These are phyloP conservation scores for Caracal caracal DNA, from an alignment of 2,113 vertebrate species.

Conservation along the genomic window DNA sequence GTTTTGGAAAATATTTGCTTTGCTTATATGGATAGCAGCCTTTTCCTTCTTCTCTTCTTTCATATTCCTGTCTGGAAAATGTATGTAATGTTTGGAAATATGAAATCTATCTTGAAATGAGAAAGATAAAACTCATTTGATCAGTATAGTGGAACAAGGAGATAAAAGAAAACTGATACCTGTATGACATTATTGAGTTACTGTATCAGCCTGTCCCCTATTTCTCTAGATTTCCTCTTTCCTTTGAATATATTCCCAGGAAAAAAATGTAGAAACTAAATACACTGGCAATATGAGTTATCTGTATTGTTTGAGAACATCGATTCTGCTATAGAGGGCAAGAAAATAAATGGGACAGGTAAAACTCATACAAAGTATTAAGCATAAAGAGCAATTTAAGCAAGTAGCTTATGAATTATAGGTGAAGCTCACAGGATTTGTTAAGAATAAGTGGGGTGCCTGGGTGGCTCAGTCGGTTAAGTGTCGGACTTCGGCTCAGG, in stretches of 20 bases:
- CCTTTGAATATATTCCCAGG: not conserved
- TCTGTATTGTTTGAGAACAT: not conserved
- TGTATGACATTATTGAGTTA: not conserved
- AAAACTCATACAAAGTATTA: not conserved
- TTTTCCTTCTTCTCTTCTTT: not conserved
- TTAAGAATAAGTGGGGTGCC: not conserved
- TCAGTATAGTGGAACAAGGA: not conserved
- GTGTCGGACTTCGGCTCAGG: too few species aligned
- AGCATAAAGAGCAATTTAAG: not conserved
- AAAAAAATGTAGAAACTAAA: not conserved
- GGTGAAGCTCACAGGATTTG: not conserved
- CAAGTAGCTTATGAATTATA: not conserved
- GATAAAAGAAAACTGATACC: not conserved
- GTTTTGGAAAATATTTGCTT: conserved; percentile 4
- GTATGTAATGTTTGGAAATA: not conserved
- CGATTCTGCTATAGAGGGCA: not conserved
- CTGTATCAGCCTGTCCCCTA: not conserved
- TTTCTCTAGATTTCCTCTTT: conserved; percentile 5
- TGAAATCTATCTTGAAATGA: not conserved
- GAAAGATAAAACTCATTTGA: not conserved
- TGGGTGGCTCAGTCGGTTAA: too few species aligned
- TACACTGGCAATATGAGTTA: not conserved
- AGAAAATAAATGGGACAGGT: not conserved
- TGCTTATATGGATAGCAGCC: not conserved
- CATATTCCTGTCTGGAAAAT: not conserved